Evolutionary conservation across 2,797 vertebrate species (phyloP).

Genomic region (Gymnoscopelus microlampas): DNA sequence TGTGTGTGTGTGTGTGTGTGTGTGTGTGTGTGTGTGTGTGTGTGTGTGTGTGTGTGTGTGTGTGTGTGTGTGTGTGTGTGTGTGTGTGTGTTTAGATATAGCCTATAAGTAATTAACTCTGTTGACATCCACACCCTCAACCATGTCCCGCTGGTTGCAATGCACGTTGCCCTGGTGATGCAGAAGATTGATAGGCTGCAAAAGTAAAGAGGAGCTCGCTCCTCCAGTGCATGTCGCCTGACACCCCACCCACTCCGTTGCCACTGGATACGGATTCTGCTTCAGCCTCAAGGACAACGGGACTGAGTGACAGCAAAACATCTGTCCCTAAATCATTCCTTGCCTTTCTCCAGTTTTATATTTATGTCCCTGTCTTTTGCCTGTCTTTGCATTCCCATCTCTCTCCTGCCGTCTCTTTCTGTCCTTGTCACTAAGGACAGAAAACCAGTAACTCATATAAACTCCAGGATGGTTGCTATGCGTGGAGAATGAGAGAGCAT

Average conservation of each 20-base stretch:
- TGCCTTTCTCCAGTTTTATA: constrained; percentile 28
- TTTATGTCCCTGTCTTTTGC: constrained; percentile 52
- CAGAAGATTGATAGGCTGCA: constrained; percentile 46
- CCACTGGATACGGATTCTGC: constrained; percentile 64
- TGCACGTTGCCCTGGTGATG: constrained; percentile 45
- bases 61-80: not conserved
- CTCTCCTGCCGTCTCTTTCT: constrained; percentile 46
- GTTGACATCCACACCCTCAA: constrained; percentile 9
- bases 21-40: constrained; percentile 13
- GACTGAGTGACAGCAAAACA: constrained; percentile 53
- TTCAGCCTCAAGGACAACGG: constrained; percentile 48
- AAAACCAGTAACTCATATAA: not conserved
- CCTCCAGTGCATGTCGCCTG: constrained; percentile 30
- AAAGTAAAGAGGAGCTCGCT: constrained; percentile 23
- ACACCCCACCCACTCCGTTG: constrained; percentile 49
- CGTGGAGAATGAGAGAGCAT: constrained; percentile 1
- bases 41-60: not conserved
- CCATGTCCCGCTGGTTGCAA: constrained; percentile 36
- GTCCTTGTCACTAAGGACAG: constrained; percentile 30
- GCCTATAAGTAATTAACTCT: constrained; percentile 54
- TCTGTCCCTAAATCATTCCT: constrained; percentile 40
- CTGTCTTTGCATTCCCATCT: constrained; percentile 42
- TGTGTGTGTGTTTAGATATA: constrained; percentile 25
- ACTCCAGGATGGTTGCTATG: not conserved
- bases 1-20: constrained; percentile 2